Evolutionary conservation across 1,140 invertebrate species (phyloP).

Genomic region (Drosophila oshimai): DNA sequence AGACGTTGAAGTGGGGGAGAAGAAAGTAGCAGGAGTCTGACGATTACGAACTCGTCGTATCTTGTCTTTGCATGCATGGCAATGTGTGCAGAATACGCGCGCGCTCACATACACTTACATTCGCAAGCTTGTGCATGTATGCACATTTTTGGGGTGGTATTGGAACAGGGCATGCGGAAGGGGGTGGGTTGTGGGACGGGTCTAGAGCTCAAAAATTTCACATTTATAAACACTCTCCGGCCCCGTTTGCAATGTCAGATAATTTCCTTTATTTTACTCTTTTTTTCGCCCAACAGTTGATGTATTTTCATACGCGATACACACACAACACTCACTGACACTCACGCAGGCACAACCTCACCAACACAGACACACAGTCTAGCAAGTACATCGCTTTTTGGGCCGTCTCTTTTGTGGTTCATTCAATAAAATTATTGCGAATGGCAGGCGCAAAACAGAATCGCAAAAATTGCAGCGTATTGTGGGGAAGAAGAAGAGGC

Average conservation of each 20-base stretch:
- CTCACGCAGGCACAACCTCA: constrained; percentile 10
- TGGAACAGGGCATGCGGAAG: not conserved
- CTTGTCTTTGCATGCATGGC: constrained; percentile 60
- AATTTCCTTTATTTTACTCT: constrained; percentile 1
- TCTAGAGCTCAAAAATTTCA: constrained; percentile 17
- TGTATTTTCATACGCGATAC: constrained; percentile 42
- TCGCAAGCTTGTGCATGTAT: constrained; percentile 29
- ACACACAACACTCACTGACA: constrained; percentile 36
- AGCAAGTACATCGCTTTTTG: constrained; percentile 67
- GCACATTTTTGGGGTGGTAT: constrained; percentile 52
- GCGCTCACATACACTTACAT: constrained; percentile 13
- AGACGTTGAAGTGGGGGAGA: not conserved
- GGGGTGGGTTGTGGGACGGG: not conserved
- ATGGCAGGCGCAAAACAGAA: constrained; percentile 74
- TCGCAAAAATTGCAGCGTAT: constrained; percentile 75
- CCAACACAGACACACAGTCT: constrained; percentile 17
- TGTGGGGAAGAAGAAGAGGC: constrained; percentile 45
- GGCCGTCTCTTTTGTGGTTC: constrained; percentile 66
- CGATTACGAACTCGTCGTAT: constrained; percentile 53
- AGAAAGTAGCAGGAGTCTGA: constrained; percentile 24
- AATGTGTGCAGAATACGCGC: constrained; percentile 56
- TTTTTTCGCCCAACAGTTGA: constrained; percentile 12
- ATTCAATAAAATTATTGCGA: constrained; percentile 80
- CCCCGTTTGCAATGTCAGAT: constrained; percentile 25
- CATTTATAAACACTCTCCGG: constrained; percentile 29